Conservation (phyloP, 2,888 invertebrate genomes). For the Dysmachus trigonus region DNA sequence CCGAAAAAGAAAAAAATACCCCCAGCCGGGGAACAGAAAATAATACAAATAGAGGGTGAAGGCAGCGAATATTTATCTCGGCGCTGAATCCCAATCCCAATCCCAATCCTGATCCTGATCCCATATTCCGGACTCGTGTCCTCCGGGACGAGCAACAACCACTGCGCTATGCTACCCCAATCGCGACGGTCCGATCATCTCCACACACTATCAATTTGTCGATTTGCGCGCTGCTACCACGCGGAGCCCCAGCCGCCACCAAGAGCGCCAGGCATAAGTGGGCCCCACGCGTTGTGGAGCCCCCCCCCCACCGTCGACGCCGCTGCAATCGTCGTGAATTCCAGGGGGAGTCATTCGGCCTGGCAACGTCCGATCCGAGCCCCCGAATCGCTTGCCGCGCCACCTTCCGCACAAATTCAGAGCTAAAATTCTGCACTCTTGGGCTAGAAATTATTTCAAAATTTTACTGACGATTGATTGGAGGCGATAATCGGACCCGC, state of each 20-base stretch:
- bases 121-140: not conserved
- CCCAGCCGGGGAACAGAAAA: not conserved
- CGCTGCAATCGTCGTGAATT: not conserved
- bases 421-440: conserved; percentile 26
- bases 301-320: no score
- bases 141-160: conserved; percentile 26
- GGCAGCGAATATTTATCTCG: not conserved
- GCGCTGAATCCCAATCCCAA: not conserved
- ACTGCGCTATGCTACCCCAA: not conserved
- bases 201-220: conserved; percentile 49
- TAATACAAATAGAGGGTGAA: conserved; percentile 18
- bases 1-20: conserved; percentile 31
- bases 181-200: conserved; percentile 39
- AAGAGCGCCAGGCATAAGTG: conserved; percentile 21
- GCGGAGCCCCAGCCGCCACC: not conserved
- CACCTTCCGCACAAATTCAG: not conserved
- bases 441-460: conserved; percentile 43
- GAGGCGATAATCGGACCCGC: conserved; percentile 35
- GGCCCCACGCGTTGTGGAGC: not conserved
- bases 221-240: conserved; percentile 46
- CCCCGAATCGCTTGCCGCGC: not conserved
- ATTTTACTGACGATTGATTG: conserved; percentile 43
- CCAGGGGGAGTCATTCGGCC: conserved; percentile 6
- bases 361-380: not conserved
- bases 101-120: not conserved